Evolutionary conservation across 1,140 invertebrate genomes (phyloP).

Genomic region (Drosophila sucinea): DNA sequence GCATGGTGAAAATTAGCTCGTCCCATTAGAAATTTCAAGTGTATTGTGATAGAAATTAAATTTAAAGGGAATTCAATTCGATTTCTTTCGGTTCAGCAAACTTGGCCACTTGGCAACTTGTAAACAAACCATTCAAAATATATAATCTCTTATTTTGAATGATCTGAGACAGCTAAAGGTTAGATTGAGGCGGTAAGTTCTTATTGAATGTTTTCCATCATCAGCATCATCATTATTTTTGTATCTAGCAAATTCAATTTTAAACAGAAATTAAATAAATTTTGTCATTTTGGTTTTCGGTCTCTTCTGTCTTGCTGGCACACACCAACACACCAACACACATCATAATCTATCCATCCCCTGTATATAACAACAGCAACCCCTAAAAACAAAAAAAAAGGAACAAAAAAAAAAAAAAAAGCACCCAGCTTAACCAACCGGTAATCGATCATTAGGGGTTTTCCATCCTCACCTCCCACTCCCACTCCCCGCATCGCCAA

Average conservation of each 20-base stretch:
- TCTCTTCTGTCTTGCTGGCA: neutral
- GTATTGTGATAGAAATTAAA: too few species aligned
- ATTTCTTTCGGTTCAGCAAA: too few species aligned
- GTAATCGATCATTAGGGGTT: conserved; percentile 12
- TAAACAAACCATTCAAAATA: too few species aligned
- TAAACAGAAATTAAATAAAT: conserved; percentile 12
- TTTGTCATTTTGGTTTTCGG: neutral
- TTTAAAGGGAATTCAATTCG: too few species aligned
- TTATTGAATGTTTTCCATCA: neutral
- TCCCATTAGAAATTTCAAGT: too few species aligned
- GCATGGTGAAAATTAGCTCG: too few species aligned
- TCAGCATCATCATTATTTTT: conserved; percentile 5
- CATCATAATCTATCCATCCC: conserved; percentile 1
- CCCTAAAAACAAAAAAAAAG: neutral
- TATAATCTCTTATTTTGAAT: too few species aligned
- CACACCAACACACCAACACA: neutral
- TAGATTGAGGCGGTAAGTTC: neutral
- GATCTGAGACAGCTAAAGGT: too few species aligned
- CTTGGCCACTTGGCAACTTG: too few species aligned
- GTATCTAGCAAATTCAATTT: conserved; percentile 6
- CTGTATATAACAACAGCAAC: neutral
- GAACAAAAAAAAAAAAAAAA: neutral
- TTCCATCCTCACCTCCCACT: neutral
- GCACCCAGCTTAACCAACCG: conserved; percentile 1
- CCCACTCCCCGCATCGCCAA: neutral